phyloP scores from a whole-genome alignment of 2,797 vertebrate genomes.

The Sandelia bainsii region DNA sequence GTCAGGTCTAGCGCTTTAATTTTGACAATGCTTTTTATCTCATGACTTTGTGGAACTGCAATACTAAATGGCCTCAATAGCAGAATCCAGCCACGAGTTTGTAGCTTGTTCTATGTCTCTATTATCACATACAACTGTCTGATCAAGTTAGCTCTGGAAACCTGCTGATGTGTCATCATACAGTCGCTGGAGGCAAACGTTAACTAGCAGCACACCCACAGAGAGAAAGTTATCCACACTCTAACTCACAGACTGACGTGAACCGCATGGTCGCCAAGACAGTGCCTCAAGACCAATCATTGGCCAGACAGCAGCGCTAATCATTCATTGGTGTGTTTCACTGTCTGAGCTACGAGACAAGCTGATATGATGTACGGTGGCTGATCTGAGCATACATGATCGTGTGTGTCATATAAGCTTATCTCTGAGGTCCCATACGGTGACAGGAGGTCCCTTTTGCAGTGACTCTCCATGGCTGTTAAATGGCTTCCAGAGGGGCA shows the following conservation, averaged over 20 bases:
- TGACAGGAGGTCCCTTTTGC: background rate
- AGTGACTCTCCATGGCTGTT: too few relatives aligned
- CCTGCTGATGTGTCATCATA: constrained; percentile 28
- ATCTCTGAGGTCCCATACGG: background rate
- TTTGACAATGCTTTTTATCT: too few relatives aligned
- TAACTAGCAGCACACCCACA: constrained; percentile 12
- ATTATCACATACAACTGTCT: constrained; percentile 6
- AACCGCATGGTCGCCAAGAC: constrained; percentile 41
- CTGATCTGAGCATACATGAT: background rate
- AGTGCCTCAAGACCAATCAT: constrained; percentile 53
- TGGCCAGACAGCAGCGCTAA: constrained; percentile 20
- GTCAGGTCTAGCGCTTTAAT: too few relatives aligned
- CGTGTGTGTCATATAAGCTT: constrained; percentile 3
- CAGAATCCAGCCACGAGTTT: too few relatives aligned
- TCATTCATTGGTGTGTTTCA: constrained; percentile 4
- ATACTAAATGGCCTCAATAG: too few relatives aligned
- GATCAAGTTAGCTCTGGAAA: constrained; percentile 1
- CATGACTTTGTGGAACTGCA: too few relatives aligned
- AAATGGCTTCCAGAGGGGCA: background rate
- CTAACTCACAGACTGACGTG: constrained; percentile 18
- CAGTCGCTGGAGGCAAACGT: constrained; percentile 27
- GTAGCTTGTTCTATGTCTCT: background rate
- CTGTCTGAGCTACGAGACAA: constrained; percentile 10
- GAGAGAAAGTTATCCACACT: constrained; percentile 20
- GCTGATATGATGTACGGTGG: constrained; percentile 4